Conservation (phyloP, 2,113 vertebrate species). For the Melospiza georgiana region DNA sequence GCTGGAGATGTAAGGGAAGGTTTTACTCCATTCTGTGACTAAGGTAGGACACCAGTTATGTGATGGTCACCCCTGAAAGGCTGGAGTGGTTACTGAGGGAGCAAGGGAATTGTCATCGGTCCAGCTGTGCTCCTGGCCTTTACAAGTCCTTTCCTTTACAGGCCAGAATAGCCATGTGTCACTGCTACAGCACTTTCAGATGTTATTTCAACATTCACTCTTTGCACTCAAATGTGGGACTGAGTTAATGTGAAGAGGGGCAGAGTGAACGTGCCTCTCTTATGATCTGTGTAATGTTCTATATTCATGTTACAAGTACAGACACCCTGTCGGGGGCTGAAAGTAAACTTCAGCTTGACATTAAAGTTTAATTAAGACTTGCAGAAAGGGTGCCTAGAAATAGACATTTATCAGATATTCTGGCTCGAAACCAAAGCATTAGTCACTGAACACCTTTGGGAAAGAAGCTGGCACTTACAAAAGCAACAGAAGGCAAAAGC, state of each 20-base stretch:
- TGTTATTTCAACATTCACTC: background rate
- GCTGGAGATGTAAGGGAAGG: background rate
- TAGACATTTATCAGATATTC: slow-evolving; percentile 82
- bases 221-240: background rate
- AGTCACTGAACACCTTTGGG: slow-evolving; percentile 84
- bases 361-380: slow-evolving; percentile 85
- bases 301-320: slow-evolving; percentile 14
- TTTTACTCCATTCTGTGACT: background rate
- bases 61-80: background rate
- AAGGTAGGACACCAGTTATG: fast-evolving
- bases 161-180: fast-evolving
- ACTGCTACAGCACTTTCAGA: background rate
- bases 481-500: slow-evolving; percentile 81
- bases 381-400: slow-evolving; percentile 76
- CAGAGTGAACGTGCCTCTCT: background rate
- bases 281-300: background rate
- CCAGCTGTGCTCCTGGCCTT: background rate
- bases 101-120: background rate
- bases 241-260: background rate
- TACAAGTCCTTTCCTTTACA: background rate
- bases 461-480: slow-evolving; percentile 77
- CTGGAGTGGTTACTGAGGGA: background rate
- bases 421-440: slow-evolving; percentile 83
- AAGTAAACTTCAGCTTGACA: slow-evolving; percentile 79
- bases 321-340: slow-evolving; percentile 26